These are phyloP conservation scores for Rhincodon typus DNA, from an alignment of 2,797 vertebrate genomes.

Conservation along the genomic window DNA sequence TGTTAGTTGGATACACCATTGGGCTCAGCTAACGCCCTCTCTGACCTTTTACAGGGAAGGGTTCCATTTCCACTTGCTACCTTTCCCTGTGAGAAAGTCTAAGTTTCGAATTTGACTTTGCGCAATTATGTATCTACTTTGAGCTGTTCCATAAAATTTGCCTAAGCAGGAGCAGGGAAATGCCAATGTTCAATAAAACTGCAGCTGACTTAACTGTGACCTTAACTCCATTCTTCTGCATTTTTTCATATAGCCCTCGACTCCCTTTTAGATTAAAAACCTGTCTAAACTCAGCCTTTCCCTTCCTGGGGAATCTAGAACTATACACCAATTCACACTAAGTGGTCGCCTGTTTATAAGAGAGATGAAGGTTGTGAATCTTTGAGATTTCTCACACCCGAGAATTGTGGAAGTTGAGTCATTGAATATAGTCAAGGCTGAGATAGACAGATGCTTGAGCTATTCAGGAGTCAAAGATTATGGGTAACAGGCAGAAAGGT, in stretches of 20 bases:
- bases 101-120: not conserved
- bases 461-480: not conserved
- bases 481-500: too few species aligned
- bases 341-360: too few species aligned
- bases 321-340: not conserved
- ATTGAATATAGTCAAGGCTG: not conserved
- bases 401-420: not conserved
- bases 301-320: not conserved
- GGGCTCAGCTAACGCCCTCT: not conserved
- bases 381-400: not conserved
- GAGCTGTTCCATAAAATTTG: not conserved
- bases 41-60: not conserved
- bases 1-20: not conserved
- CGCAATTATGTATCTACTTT: not conserved
- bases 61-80: not conserved
- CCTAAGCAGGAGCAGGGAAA: not conserved
- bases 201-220: not conserved
- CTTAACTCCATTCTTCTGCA: not conserved
- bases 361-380: not conserved
- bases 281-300: not conserved
- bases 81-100: not conserved
- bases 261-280: not conserved
- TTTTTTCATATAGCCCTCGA: not conserved
- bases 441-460: not conserved
- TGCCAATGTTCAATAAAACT: not conserved